Percentiles rank a stretch among this genome's conserved stretches.
These are phyloP conservation scores for Vanessa atalanta DNA, from an alignment of 1,140 invertebrate species.

Conservation along the genomic window DNA sequence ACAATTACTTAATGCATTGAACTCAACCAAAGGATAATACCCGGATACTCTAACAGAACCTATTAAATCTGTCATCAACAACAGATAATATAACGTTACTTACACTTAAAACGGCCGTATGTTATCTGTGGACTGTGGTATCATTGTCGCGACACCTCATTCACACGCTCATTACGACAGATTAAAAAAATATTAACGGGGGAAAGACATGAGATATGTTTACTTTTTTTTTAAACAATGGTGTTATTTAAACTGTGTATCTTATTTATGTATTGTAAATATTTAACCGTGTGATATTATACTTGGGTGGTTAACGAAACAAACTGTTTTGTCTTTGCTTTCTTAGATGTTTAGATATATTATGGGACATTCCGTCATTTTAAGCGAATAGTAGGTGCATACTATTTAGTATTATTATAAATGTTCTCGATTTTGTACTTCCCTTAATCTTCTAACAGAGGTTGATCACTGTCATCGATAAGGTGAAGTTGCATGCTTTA, in stretches of 20 bases:
- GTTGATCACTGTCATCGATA: too few species aligned
- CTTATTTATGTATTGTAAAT: too few species aligned
- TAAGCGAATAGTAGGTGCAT: too few species aligned
- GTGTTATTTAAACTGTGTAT: background rate
- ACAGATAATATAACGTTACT: background rate
- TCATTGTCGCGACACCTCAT: conserved; percentile 29
- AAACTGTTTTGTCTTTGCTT: too few species aligned
- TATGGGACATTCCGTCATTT: too few species aligned
- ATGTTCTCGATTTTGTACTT: too few species aligned
- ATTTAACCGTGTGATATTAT: too few species aligned
- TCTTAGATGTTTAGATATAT: too few species aligned
- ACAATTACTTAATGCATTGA: background rate
- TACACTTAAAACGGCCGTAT: background rate
- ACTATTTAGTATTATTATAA: too few species aligned
- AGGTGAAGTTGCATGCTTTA: too few species aligned
- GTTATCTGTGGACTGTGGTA: conserved; percentile 6
- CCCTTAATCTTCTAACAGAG: too few species aligned
- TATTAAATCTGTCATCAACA: background rate
- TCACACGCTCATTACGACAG: conserved; percentile 14
- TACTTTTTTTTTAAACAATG: background rate
- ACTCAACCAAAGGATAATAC: background rate
- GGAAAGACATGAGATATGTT: conserved; percentile 11
- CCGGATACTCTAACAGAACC: background rate
- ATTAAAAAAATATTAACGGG: conserved; percentile 20
- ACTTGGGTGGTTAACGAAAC: too few species aligned